phyloP scores from a whole-genome alignment of 2,888 invertebrate species.

The Andrena bicolor region DNA sequence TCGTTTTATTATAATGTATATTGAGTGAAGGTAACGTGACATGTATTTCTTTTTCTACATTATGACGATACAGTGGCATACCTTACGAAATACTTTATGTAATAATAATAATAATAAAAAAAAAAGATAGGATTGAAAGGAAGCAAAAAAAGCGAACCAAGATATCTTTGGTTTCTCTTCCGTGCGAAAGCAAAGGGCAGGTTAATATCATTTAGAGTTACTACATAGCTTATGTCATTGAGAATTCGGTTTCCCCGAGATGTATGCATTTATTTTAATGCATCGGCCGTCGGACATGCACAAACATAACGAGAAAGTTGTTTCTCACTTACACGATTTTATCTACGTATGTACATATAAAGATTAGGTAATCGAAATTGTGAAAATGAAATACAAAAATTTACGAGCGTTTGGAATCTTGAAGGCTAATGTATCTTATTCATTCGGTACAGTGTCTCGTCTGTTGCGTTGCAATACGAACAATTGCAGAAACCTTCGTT shows the following conservation, averaged over 20 bases:
- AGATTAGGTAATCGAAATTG: slow-evolving; percentile 74
- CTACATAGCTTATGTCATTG: slow-evolving; percentile 12
- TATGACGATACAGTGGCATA: slow-evolving; percentile 32
- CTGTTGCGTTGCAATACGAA: slow-evolving; percentile 40
- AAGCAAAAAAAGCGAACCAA: not conserved
- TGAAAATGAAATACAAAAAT: slow-evolving; percentile 58
- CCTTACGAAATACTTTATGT: slow-evolving; percentile 34
- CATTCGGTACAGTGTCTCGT: slow-evolving; percentile 43
- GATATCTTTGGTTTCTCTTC: slow-evolving; percentile 8
- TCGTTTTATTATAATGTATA: slow-evolving; percentile 58
- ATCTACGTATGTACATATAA: slow-evolving; percentile 65
- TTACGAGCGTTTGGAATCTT: slow-evolving; percentile 59
- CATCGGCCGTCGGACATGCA: slow-evolving; percentile 64
- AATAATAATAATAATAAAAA: not conserved
- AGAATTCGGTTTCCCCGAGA: slow-evolving; percentile 48
- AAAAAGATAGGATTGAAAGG: too few species aligned
- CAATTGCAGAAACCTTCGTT: slow-evolving; percentile 32
- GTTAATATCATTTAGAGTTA: slow-evolving; percentile 30
- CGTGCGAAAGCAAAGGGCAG: slow-evolving; percentile 20
- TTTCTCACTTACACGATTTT: slow-evolving; percentile 60
- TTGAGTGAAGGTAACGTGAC: slow-evolving; percentile 55
- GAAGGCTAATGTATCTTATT: slow-evolving; percentile 61
- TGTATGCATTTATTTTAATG: slow-evolving; percentile 60
- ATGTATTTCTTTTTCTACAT: slow-evolving; percentile 60
- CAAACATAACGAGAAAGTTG: slow-evolving; percentile 44